A percentile compares a stretch with the other conserved stretches of the same genome.
phyloP scores from a whole-genome alignment of 2,888 invertebrate genomes.

The Apamea anceps region DNA sequence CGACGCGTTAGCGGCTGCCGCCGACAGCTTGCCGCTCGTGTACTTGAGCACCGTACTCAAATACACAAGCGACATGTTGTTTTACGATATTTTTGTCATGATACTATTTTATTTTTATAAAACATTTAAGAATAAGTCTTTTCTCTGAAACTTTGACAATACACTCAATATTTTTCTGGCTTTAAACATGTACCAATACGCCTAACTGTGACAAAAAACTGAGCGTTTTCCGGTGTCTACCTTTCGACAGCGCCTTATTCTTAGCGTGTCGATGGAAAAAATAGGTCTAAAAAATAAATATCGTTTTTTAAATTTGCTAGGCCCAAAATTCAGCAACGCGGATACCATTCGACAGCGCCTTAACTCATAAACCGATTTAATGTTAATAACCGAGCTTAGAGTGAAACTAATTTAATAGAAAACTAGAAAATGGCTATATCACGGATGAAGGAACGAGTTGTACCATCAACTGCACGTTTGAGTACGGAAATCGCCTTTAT shows the following conservation, averaged over 20 bases:
- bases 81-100: too few relatives aligned
- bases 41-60: too few relatives aligned
- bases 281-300: too few relatives aligned
- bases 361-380: slow-evolving; percentile 26
- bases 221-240: not conserved
- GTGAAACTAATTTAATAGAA: slow-evolving; percentile 45
- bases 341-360: not conserved
- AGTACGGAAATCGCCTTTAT: slow-evolving; percentile 1
- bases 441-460: slow-evolving; percentile 31
- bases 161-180: not conserved
- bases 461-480: not conserved
- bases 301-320: too few relatives aligned
- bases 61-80: too few relatives aligned
- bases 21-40: too few relatives aligned
- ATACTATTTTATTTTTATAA: too few relatives aligned
- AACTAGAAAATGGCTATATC: slow-evolving; percentile 52
- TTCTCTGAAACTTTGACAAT: not conserved
- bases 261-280: too few relatives aligned
- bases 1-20: too few relatives aligned
- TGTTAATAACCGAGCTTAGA: slow-evolving; percentile 28
- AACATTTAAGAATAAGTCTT: too few relatives aligned
- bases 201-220: not conserved
- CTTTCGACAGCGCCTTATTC: not conserved
- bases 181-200: too few relatives aligned
- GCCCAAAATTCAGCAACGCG: too few relatives aligned